These are phyloP conservation scores for Metaphire vulgaris DNA, from an alignment of 1,140 invertebrate species.

Conservation along the genomic window DNA sequence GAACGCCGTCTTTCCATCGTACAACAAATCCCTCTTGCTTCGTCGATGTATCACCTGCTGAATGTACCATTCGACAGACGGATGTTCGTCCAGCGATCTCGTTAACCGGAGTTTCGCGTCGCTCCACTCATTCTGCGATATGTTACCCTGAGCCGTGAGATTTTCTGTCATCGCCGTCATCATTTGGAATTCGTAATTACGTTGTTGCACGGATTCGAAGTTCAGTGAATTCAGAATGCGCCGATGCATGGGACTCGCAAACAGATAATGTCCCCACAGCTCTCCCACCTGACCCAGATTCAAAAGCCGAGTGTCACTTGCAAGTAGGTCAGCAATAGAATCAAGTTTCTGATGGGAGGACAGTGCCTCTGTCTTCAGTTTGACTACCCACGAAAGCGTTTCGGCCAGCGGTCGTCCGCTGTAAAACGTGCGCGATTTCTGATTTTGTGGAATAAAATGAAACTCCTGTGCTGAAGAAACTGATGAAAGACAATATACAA, in stretches of 20 bases:
- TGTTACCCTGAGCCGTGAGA: neutral
- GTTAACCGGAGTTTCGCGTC: neutral
- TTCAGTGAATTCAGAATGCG: neutral
- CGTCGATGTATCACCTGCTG: neutral
- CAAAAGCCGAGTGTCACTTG: neutral
- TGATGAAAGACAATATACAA: neutral
- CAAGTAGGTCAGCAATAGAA: neutral
- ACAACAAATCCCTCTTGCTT: neutral
- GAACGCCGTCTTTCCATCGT: neutral
- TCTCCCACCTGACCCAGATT: neutral
- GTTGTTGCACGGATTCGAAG: neutral
- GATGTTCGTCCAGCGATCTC: neutral
- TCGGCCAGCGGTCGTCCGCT: neutral
- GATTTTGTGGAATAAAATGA: neutral
- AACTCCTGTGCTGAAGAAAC: neutral
- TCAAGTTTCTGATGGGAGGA: neutral
- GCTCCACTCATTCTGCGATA: neutral
- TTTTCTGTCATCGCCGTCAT: neutral
- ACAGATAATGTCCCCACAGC: neutral
- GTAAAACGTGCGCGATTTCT: neutral
- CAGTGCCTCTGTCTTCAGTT: neutral
- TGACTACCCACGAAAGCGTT: neutral
- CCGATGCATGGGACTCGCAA: neutral
- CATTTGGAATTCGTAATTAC: neutral
- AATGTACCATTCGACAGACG: neutral